Evolutionary conservation across 2,797 vertebrate genomes (phyloP), one percentile per base, ranked within the genome.

Genomic region (Rhinatrema bivittatum): DNA sequence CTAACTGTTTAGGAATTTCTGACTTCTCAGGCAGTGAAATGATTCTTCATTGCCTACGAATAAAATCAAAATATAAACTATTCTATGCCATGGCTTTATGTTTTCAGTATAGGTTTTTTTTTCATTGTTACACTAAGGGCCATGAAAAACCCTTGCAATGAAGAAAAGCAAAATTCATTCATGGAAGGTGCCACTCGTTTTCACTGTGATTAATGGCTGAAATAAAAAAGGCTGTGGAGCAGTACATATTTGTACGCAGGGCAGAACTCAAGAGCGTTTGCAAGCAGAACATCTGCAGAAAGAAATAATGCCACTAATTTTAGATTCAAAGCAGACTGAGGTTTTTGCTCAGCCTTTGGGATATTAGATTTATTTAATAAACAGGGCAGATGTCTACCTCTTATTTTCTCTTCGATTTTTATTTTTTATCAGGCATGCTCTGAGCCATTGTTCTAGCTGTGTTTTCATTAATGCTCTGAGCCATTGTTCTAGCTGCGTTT

Each of bases 251-350:
- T 50, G 52, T 24, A 27, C 38, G 29, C 7, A 16, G 49, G 39
- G 42, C 43, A 47, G 33, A 53, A 29, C 29, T 53, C 49, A 26
- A 36, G 1, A 6, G 0, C 5, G 29, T 10, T 30, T 37, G 31
- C 48, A 47, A 33, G 50, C n/a, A 50, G 56, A 45, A 36, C 30
- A 53, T 33, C n/a, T 39, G 39, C 50, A 26, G 15, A 15, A 39
- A 42, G 39, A 42, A 48, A 29, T 46, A 47, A 43, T 34, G 42
- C 31, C 1, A 0, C 15, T 32, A 20, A 39, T 53, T 48, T 39
- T 44, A 15, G 27, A 26, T 37, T 56, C 37, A 37, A 14, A 10
- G 21, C 44, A 36, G 23, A 26, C 33, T 22, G 27, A 43, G 15
- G 8, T 45, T 45, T 41, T 42, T n/a, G n/a, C n/a, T n/a, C n/a